Evolutionary conservation across 2,113 vertebrate genomes (phyloP).

Genomic region (Microtus ochrogaster): DNA sequence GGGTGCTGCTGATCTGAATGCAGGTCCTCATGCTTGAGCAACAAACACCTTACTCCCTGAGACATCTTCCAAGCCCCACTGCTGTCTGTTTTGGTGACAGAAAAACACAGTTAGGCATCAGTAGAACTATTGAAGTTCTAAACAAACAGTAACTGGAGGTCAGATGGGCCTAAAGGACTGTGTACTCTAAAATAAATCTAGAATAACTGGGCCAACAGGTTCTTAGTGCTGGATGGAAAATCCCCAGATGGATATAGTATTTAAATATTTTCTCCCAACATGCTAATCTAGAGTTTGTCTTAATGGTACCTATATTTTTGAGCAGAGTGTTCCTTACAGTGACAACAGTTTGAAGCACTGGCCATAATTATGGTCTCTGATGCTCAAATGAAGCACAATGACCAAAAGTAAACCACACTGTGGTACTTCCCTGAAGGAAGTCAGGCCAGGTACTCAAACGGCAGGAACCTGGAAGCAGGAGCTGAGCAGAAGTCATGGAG

Average conservation of each 20-base stretch:
- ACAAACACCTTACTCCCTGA: not conserved
- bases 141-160: not conserved
- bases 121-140: not conserved
- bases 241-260: not conserved
- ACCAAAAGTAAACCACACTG: not conserved
- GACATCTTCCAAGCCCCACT: not conserved
- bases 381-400: not conserved
- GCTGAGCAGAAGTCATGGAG: no score
- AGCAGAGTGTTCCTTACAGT: not conserved
- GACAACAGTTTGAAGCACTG: not conserved
- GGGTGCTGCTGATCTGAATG: not conserved
- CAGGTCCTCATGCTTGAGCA: not conserved
- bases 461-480: not conserved
- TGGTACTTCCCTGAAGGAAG: not conserved
- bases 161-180: slow-evolving; percentile 11
- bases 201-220: not conserved
- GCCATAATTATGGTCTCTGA: not conserved
- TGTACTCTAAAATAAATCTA: not conserved
- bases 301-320: not conserved
- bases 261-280: not conserved
- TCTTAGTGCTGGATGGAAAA: not conserved
- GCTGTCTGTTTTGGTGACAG: not conserved
- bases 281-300: not conserved
- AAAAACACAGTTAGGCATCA: not conserved
- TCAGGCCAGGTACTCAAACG: not conserved